These are phyloP conservation scores for Tokudaia tokunoshimensis DNA, from an alignment of 2,797 vertebrate genomes.

Conservation along the genomic window DNA sequence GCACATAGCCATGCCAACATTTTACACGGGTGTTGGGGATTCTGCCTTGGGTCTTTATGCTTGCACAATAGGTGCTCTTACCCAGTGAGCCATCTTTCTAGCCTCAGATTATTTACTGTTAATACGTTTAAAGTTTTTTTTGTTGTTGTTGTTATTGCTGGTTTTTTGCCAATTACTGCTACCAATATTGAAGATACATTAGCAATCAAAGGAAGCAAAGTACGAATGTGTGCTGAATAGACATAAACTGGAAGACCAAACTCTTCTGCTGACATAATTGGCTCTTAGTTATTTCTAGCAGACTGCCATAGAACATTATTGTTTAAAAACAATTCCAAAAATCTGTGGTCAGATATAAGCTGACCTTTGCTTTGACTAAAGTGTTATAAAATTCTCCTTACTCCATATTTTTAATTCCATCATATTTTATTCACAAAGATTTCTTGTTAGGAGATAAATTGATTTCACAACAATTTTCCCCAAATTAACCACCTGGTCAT, in stretches of 20 bases:
- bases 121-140: conserved; percentile 3
- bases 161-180: background rate
- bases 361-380: conserved; percentile 21
- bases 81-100: background rate
- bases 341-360: background rate
- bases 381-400: conserved; percentile 48
- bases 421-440: conserved; percentile 53
- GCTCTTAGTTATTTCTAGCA: conserved; percentile 1
- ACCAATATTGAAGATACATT: background rate
- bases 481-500: conserved; percentile 48
- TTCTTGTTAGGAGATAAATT: background rate
- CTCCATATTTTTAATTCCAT: conserved; percentile 48
- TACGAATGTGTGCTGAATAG: background rate
- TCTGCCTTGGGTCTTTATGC: background rate
- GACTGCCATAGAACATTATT: background rate
- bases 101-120: background rate
- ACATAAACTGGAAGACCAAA: background rate
- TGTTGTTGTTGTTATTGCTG: background rate
- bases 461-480: conserved; percentile 45
- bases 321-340: conserved; percentile 23
- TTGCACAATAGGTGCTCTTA: background rate
- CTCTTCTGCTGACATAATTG: background rate
- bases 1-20: background rate
- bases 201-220: background rate
- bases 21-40: background rate